Percentiles rank a stretch among this genome's conserved stretches.
Evolutionary conservation across 2,113 vertebrate genomes (phyloP).

Genomic region (pig (Sus scrofa)): T2T-Sscrofa CM000829.6:31509501-31510000

Average conservation of each 20-base stretch:
- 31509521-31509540: too few relatives aligned
- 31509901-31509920: background rate
- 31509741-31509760: background rate
- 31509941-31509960: background rate
- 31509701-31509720: background rate
- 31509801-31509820: background rate
- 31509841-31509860: accelerated
- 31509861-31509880: background rate
- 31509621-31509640: background rate
- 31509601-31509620: background rate
- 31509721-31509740: background rate
- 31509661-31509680: background rate
- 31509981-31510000: background rate
- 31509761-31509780: background rate
- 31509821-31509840: background rate
- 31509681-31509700: background rate
- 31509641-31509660: background rate
- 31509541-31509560: background rate
- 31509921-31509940: background rate
- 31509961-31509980: background rate
- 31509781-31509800: background rate
- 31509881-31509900: background rate
- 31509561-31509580: background rate
- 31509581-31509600: background rate
- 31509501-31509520: background rate